Evolutionary conservation across 2,888 invertebrate genomes (phyloP).

Genomic region (Cephus pygmeus): DNA sequence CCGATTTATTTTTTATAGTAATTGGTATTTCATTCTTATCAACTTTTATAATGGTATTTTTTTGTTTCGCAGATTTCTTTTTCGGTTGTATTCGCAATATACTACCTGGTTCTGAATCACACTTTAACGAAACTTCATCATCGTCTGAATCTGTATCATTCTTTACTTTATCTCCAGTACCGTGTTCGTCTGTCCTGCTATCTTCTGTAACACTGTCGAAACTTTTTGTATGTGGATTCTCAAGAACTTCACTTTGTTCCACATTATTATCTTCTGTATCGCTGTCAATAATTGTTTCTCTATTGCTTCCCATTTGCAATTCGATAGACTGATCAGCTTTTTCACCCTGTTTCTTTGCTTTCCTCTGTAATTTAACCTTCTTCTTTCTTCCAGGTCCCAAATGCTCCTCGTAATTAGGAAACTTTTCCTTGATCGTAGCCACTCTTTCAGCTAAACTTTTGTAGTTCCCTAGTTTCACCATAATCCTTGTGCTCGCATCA

Average conservation of each 20-base stretch:
- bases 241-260: conserved; percentile 5
- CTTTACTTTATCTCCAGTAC: neutral
- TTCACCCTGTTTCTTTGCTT: conserved; percentile 22
- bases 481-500: conserved; percentile 36
- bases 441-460: conserved; percentile 43
- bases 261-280: neutral
- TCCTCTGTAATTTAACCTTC: conserved; percentile 27
- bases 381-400: conserved; percentile 39
- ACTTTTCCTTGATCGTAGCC: conserved; percentile 48
- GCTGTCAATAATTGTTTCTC: neutral
- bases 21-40: neutral
- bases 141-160: neutral
- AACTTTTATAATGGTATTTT: neutral
- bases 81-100: too few relatives aligned
- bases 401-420: conserved; percentile 46
- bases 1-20: neutral
- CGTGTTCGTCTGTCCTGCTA: neutral
- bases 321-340: neutral
- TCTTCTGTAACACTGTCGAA: neutral
- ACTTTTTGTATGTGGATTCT: neutral
- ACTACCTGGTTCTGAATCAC: neutral
- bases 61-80: neutral
- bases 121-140: neutral
- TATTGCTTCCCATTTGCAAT: neutral
- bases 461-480: conserved; percentile 43